A percentile compares a stretch with the other conserved stretches of the same genome.
These are phyloP conservation scores for Polylopha cassiicola DNA, from an alignment of 2,888 invertebrate species.

Conservation along the genomic window DNA sequence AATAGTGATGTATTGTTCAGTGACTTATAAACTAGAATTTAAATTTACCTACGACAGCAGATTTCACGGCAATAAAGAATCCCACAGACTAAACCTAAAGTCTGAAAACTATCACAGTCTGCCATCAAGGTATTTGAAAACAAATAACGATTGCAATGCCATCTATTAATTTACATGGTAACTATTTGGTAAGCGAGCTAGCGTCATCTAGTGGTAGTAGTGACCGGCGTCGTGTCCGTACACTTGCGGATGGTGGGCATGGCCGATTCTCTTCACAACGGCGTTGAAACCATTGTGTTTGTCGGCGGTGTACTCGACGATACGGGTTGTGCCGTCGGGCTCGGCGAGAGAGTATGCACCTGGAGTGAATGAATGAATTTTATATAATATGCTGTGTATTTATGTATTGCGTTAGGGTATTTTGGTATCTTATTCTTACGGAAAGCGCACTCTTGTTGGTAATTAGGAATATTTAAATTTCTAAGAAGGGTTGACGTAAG, in stretches of 20 bases:
- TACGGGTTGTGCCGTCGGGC: constrained; percentile 70
- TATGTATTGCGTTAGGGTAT: no score
- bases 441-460: no score
- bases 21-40: no score
- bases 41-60: no score
- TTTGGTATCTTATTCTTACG: no score
- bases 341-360: constrained; percentile 72
- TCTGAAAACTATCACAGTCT: constrained; percentile 9
- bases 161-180: constrained; percentile 34
- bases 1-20: no score
- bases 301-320: constrained; percentile 73
- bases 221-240: constrained; percentile 51
- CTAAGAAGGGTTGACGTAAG: no score
- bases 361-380: constrained; percentile 30
- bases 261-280: constrained; percentile 69
- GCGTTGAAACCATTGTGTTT: constrained; percentile 72
- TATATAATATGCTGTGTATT: constrained; percentile 1
- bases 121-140: constrained; percentile 18
- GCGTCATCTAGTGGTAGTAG: constrained; percentile 64
- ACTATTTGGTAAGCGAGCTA: constrained; percentile 27
- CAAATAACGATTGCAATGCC: constrained; percentile 28
- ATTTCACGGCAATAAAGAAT: no score
- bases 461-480: no score
- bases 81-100: no score
- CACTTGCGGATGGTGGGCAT: constrained; percentile 66